Percentiles rank a stretch among this genome's conserved stretches.
Evolutionary conservation across 2,888 invertebrate species (phyloP).

Genomic region (Leucophora obtusa): DNA sequence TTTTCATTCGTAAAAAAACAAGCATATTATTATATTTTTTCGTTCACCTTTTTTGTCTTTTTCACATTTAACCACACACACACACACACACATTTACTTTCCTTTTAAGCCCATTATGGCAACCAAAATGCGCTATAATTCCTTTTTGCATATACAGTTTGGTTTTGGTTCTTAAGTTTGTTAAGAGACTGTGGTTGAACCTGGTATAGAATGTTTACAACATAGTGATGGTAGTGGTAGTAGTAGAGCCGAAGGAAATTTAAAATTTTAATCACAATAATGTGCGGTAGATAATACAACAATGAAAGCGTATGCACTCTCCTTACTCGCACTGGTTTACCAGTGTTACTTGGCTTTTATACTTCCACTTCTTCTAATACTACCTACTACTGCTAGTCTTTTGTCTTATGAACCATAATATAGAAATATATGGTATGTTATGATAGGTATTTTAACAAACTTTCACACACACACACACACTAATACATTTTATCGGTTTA

Average conservation of each 20-base stretch:
- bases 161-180: slow-evolving; percentile 6
- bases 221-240: slow-evolving; percentile 4
- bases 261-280: slow-evolving; percentile 73
- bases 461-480: background rate
- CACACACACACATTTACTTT: slow-evolving; percentile 26
- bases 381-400: background rate
- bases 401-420: background rate
- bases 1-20: background rate
- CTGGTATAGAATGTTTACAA: background rate
- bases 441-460: background rate
- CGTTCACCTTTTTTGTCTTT: background rate
- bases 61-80: background rate
- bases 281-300: slow-evolving; percentile 66
- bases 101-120: slow-evolving; percentile 48
- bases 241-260: slow-evolving; percentile 62
- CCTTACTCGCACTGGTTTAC: background rate
- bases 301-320: slow-evolving; percentile 25
- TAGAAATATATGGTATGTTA: no score
- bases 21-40: background rate
- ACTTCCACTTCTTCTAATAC: background rate
- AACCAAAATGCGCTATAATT: slow-evolving; percentile 61
- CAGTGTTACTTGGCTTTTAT: background rate
- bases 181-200: background rate
- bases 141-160: slow-evolving; percentile 49
- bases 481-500: background rate